Evolutionary conservation across 1,140 invertebrate genomes (phyloP), one percentile per base, ranked within the genome.

Genomic region (Tetragonula clypearis): DNA sequence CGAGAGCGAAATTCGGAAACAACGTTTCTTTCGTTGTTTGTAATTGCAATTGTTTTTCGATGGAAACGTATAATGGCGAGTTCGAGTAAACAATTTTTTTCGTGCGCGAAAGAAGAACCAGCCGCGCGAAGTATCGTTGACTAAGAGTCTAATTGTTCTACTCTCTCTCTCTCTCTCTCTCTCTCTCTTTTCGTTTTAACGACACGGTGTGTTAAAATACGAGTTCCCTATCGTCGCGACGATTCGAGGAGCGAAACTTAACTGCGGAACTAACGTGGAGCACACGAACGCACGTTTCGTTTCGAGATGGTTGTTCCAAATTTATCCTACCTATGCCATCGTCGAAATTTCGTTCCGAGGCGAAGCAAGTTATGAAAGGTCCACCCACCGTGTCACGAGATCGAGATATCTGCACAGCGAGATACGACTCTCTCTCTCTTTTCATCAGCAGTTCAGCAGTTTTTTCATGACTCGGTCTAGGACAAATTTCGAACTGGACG

Each of bases 271-370:
- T 79, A 82, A 87, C 72, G 73, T 74, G 35, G 81, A 86, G 69
- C 79, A 69, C 79, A 69, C 58, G 30, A 30, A 73, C 79, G 41
- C 77, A 76, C 65, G 78, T 88, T 87, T 84, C 79, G 77, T 79
- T 49, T 76, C 71, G 68, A 81, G 82, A 76, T 69, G 68, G 78
- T 65, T 49, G 88, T 90, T 90, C 89, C 88, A 90, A 90, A 90
- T 90, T 90, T 90, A 90, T 90, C 89, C 87, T 78, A 68, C 60
- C 72, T 78, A 80, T 76, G 69, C 84, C 26, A 77, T 73, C 86
- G 88, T 82, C 49, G 84, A 90, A 85, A 90, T 86, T 82, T 88
- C 79, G 74, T 86, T 73, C 58, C 55, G 85, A 71, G 56, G 35
- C 85, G 65, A 41, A 49, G 26, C 21, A n/a, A n/a, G 60, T 76